Conservation (phyloP, 2,888 invertebrate genomes). For the Cyrtodaria siliqua region DNA sequence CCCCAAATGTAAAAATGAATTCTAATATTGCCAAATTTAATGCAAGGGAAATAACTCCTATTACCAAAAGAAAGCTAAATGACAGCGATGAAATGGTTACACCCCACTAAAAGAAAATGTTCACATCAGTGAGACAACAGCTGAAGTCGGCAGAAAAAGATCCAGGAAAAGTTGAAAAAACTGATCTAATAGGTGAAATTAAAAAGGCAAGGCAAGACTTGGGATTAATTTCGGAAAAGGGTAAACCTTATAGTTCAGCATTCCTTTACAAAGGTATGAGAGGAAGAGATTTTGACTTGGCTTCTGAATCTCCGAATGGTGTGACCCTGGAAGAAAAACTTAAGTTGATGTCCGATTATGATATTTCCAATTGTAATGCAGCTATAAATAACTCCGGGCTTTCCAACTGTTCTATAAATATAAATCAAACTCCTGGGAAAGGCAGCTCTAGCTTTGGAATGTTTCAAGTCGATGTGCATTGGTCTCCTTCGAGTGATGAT, state of each 20-base stretch:
- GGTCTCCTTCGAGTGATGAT: constrained; percentile 4
- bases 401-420: no score
- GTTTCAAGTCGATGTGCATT: constrained; percentile 8
- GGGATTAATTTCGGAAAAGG: constrained; percentile 5
- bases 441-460: constrained; percentile 10
- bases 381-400: no score
- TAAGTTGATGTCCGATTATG: no score
- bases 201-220: constrained; percentile 14
- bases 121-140: constrained; percentile 19
- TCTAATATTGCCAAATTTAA: no score
- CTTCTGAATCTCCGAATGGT: no score
- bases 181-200: constrained; percentile 22
- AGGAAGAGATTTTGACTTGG: constrained; percentile 1
- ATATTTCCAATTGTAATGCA: no score
- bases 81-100: constrained; percentile 25
- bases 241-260: constrained; percentile 7
- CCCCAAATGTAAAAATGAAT: no score
- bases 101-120: constrained; percentile 37
- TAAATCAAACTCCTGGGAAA: neutral
- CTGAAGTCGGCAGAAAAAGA: constrained; percentile 28
- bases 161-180: neutral
- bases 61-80: constrained; percentile 50
- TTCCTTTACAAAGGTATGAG: constrained; percentile 47
- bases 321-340: no score
- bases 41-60: constrained; percentile 24